Conservation (phyloP, 2,888 invertebrate species). For the Tetheella fluctuosa region DNA sequence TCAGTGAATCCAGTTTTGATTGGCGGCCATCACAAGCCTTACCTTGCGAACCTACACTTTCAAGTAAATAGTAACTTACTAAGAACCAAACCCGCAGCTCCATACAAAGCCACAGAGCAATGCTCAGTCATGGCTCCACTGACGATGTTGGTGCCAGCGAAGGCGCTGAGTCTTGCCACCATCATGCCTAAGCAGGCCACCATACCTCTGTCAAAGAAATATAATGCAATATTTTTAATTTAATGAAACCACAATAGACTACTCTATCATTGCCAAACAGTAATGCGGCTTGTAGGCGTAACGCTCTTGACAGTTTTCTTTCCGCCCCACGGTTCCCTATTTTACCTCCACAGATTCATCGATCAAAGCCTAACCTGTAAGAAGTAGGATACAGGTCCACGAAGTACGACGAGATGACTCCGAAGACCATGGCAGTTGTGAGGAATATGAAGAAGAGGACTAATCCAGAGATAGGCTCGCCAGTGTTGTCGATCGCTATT, state of each 20-base stretch:
- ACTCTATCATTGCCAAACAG: too few species aligned
- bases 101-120: conserved; percentile 60
- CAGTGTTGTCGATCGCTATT: conserved; percentile 56
- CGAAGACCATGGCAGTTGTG: conserved; percentile 73
- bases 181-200: conserved; percentile 76
- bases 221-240: neutral
- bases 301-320: too few species aligned
- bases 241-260: too few species aligned
- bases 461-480: conserved; percentile 69
- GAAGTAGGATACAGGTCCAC: conserved; percentile 75
- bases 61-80: conserved; percentile 48
- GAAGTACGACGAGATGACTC: conserved; percentile 72
- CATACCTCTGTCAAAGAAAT: conserved; percentile 59
- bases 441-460: conserved; percentile 70
- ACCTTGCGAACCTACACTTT: neutral
- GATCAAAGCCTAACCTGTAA: conserved; percentile 54
- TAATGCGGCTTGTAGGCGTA: too few species aligned
- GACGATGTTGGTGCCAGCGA: conserved; percentile 69
- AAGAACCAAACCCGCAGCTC: conserved; percentile 60
- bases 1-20: too few species aligned
- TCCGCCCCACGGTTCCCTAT: too few species aligned
- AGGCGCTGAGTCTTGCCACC: conserved; percentile 73
- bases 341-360: neutral
- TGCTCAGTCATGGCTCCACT: conserved; percentile 60
- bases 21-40: too few species aligned